Percentiles rank a stretch among this genome's conserved stretches.
Evolutionary conservation across 2,113 vertebrate genomes (phyloP).

Genomic region (Lepus europaeus): DNA sequence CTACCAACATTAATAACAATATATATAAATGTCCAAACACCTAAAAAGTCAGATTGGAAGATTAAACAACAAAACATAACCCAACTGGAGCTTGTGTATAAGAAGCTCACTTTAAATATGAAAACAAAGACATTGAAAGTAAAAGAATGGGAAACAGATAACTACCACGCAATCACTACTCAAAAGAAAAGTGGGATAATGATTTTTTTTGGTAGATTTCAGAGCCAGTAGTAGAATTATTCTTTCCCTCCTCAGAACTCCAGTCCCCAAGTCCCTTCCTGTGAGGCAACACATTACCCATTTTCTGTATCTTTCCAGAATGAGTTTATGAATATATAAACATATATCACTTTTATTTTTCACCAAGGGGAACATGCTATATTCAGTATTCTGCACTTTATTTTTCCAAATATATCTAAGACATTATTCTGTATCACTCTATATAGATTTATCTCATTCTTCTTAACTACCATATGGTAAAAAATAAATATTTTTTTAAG

Average conservation of each 20-base stretch:
- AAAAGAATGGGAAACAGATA: slow-evolving; percentile 3
- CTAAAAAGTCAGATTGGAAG: slow-evolving; percentile 35
- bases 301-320: slow-evolving; percentile 69
- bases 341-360: slow-evolving; percentile 70
- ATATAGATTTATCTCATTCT: slow-evolving; percentile 45
- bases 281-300: slow-evolving; percentile 27
- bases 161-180: not conserved
- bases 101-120: slow-evolving; percentile 39
- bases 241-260: not conserved
- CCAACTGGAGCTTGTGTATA: not conserved
- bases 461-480: slow-evolving; percentile 49
- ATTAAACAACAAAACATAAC: not conserved
- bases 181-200: slow-evolving; percentile 38
- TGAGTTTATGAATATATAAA: slow-evolving; percentile 64
- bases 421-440: slow-evolving; percentile 53
- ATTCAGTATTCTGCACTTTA: slow-evolving; percentile 56
- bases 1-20: not conserved
- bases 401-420: slow-evolving; percentile 56
- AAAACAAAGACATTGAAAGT: slow-evolving; percentile 39
- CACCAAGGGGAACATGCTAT: slow-evolving; percentile 33
- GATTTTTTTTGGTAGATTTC: slow-evolving; percentile 28
- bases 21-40: not conserved
- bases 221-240: slow-evolving; percentile 48
- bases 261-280: slow-evolving; percentile 41
- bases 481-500: slow-evolving; percentile 31